phyloP scores from a whole-genome alignment of 1,140 invertebrate species.

The Limonius californicus region DNA sequence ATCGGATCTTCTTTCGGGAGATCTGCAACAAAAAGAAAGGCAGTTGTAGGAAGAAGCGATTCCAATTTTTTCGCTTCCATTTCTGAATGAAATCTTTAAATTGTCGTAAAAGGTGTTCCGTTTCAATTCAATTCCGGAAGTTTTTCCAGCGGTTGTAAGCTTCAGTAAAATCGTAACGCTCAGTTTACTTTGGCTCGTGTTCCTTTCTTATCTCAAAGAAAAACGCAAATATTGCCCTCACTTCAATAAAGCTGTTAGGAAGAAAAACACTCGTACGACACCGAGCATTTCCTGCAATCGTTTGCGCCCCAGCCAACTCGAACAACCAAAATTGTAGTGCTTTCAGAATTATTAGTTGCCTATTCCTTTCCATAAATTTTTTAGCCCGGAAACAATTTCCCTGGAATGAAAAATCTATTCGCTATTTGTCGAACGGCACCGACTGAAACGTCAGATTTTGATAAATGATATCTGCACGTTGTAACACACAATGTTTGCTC shows the following conservation, averaged over 20 bases:
- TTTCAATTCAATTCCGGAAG: background rate
- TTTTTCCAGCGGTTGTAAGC: background rate
- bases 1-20: conserved; percentile 70
- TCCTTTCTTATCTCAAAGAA: background rate
- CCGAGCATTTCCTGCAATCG: background rate
- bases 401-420: background rate
- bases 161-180: background rate
- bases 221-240: background rate
- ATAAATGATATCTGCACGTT: background rate
- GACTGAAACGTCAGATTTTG: background rate
- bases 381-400: background rate
- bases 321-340: background rate
- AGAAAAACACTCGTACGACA: background rate
- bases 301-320: background rate
- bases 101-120: too few species aligned
- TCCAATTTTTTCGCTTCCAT: background rate
- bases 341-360: background rate
- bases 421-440: background rate
- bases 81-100: background rate
- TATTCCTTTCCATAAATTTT: background rate
- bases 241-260: background rate
- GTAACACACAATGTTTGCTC: background rate
- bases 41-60: background rate
- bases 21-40: conserved; percentile 51
- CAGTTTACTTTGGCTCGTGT: background rate